A percentile compares a stretch with the other conserved stretches of the same genome.
These are phyloP conservation scores for Scolopax mira DNA, from an alignment of 2,113 vertebrate species.

Conservation along the genomic window DNA sequence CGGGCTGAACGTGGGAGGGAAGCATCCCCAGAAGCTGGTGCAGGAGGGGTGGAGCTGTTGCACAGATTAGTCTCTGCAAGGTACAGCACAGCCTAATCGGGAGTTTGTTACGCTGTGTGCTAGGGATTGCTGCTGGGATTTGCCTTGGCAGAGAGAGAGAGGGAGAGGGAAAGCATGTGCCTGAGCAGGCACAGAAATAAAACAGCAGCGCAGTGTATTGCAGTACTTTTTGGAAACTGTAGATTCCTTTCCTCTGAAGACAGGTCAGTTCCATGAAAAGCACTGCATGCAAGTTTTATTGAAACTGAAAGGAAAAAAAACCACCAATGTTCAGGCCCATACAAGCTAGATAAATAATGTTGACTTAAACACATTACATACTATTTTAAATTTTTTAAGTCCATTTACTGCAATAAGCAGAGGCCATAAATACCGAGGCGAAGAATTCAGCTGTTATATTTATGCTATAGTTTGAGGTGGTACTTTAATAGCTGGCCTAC, in stretches of 20 bases:
- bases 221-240: not conserved
- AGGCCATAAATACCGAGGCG: not conserved
- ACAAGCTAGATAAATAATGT: not conserved
- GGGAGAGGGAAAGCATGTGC: not conserved
- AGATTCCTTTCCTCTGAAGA: not conserved
- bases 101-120: slow-evolving; percentile 12
- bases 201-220: not conserved
- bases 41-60: slow-evolving; percentile 10
- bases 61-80: not conserved
- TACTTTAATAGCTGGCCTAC: not conserved
- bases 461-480: not conserved
- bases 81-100: not conserved
- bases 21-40: not conserved
- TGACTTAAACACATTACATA: not conserved
- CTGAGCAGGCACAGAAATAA: slow-evolving; percentile 1
- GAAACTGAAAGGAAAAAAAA: not conserved
- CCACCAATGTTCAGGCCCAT: not conserved
- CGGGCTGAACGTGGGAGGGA: not conserved
- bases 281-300: not conserved
- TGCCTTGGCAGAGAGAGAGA: not conserved
- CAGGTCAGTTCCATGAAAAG: not conserved
- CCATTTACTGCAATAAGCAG: not conserved
- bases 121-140: slow-evolving; percentile 45
- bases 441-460: not conserved
- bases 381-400: not conserved